phyloP scores from a whole-genome alignment of 2,888 invertebrate genomes.

The Oxycera nigricornis region DNA sequence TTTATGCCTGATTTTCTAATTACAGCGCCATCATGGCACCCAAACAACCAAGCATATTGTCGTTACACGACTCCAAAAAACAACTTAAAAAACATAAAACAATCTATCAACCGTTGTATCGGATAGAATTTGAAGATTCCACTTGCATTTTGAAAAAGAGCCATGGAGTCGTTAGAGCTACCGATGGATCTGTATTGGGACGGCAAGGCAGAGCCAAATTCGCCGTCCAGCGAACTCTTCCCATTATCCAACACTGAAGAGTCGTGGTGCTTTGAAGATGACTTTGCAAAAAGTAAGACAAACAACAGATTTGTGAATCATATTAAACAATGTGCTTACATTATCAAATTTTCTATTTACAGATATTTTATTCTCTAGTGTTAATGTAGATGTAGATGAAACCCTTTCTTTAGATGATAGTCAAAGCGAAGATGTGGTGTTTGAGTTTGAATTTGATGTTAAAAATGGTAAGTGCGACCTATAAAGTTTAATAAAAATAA shows the following conservation, averaged over 20 bases:
- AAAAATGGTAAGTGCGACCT: constrained; percentile 56
- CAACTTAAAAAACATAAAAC: constrained; percentile 24
- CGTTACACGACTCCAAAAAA: constrained; percentile 66
- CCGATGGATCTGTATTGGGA: constrained; percentile 60
- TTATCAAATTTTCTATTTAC: constrained; percentile 28
- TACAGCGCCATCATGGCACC: constrained; percentile 86
- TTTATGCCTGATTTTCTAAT: constrained; percentile 52
- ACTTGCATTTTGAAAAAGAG: constrained; percentile 31
- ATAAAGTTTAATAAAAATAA: no score
- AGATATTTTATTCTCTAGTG: constrained; percentile 53
- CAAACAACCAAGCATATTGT: constrained; percentile 69
- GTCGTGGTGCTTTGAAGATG: constrained; percentile 47
- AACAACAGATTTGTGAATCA: no score
- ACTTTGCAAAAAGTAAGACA: constrained; percentile 48
- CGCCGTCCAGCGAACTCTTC: constrained; percentile 58
- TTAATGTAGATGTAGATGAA: constrained; percentile 51
- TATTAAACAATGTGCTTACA: not conserved
- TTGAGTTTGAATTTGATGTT: constrained; percentile 54
- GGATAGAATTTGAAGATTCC: constrained; percentile 46
- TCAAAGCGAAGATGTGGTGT: constrained; percentile 54
- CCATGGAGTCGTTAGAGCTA: constrained; percentile 59
- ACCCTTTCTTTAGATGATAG: constrained; percentile 50
- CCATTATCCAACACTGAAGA: constrained; percentile 48
- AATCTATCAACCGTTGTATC: constrained; percentile 41
- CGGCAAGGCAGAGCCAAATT: constrained; percentile 59